A percentile compares a stretch with the other conserved stretches of the same genome.
phyloP scores from a whole-genome alignment of 2,797 vertebrate genomes.

The Peromyscus nudipes region DNA sequence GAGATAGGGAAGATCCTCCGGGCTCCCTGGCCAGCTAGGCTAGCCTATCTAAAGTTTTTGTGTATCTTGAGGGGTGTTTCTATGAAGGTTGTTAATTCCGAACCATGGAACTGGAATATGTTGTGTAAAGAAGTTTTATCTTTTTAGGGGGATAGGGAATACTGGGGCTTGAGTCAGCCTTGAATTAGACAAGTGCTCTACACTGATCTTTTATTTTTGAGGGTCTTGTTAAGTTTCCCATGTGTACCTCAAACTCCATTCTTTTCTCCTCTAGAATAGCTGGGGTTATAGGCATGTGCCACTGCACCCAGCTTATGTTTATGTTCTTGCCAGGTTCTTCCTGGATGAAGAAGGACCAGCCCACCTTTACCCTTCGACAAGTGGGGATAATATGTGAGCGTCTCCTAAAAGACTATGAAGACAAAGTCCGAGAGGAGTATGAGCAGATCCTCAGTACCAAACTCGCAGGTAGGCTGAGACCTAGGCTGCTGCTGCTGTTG shows the following conservation, averaged over 20 bases:
- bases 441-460: slow-evolving; percentile 97
- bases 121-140: not conserved
- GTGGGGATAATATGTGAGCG: slow-evolving; percentile 96
- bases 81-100: slow-evolving; percentile 5
- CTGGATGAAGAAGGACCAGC: slow-evolving; percentile 93
- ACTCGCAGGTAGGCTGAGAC: slow-evolving; percentile 92
- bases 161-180: not conserved
- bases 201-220: not conserved
- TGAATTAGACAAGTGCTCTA: not conserved
- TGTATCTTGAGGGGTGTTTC: slow-evolving; percentile 1
- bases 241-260: not conserved
- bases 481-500: not conserved
- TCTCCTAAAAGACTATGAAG: slow-evolving; percentile 96
- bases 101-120: slow-evolving; percentile 35
- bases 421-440: slow-evolving; percentile 96
- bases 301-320: not conserved
- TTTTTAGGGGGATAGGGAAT: not conserved
- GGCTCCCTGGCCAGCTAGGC: not conserved
- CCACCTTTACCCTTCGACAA: slow-evolving; percentile 95
- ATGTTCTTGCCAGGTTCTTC: slow-evolving; percentile 81
- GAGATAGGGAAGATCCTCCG: not conserved
- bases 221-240: not conserved
- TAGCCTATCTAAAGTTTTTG: not conserved
- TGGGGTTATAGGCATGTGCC: not conserved
- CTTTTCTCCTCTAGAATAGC: not conserved